A percentile compares a stretch with the other conserved stretches of the same genome.
Evolutionary conservation across 2,113 vertebrate genomes (phyloP).

Genomic region (Morone saxatilis): DNA sequence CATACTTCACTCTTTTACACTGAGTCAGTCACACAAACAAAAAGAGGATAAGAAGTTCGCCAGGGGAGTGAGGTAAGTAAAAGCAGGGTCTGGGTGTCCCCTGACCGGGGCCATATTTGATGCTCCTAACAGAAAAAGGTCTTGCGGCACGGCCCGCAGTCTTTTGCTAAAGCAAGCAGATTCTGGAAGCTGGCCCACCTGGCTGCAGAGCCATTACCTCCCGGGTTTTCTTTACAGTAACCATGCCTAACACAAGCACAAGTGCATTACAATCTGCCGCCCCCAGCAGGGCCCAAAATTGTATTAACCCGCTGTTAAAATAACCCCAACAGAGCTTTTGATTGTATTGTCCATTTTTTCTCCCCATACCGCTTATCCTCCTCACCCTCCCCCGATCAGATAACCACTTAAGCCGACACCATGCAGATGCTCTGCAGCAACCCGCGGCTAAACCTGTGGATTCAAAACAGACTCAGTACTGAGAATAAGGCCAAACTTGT

Average conservation of each 20-base stretch:
- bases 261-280: constrained; percentile 82
- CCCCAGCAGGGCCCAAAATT: constrained; percentile 75
- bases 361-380: constrained; percentile 68
- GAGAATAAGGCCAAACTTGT: too few species aligned
- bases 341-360: constrained; percentile 87
- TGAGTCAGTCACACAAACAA: constrained; percentile 81
- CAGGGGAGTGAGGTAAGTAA: constrained; percentile 86
- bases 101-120: constrained; percentile 78
- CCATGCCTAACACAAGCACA: constrained; percentile 76
- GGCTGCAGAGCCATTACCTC: constrained; percentile 79
- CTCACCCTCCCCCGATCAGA: constrained; percentile 79
- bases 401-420: too few species aligned
- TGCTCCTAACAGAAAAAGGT: constrained; percentile 85
- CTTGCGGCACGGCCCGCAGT: constrained; percentile 76
- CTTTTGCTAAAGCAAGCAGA: constrained; percentile 88
- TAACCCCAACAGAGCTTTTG: constrained; percentile 86
- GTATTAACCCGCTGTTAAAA: constrained; percentile 85
- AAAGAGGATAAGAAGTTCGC: constrained; percentile 83
- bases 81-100: constrained; percentile 83
- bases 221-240: constrained; percentile 81
- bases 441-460: too few species aligned
- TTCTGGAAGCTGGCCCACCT: constrained; percentile 85
- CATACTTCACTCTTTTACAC: constrained; percentile 68
- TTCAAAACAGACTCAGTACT: too few species aligned
- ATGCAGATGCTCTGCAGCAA: too few species aligned